phyloP scores from a whole-genome alignment of 1,140 invertebrate species.

The Trinorchestia longiramus region DNA sequence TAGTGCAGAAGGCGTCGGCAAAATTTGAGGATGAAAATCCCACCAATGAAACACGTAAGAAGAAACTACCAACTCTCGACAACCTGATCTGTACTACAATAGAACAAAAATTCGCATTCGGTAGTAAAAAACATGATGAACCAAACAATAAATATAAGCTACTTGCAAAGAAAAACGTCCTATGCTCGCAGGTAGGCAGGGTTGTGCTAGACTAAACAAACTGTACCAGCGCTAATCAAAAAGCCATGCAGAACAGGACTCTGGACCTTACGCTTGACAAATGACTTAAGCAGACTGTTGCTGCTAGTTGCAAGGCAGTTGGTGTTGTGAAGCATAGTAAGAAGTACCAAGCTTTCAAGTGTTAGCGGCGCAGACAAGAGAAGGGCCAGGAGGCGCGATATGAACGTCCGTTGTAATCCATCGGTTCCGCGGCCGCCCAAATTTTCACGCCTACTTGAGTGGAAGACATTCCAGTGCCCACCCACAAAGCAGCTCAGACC shows the following conservation, averaged over 20 bases:
- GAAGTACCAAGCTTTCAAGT: neutral
- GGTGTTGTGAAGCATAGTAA: neutral
- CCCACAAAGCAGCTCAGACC: slow-evolving; percentile 35
- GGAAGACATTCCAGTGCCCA: slow-evolving; percentile 3
- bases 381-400: neutral
- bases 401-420: slow-evolving; percentile 24
- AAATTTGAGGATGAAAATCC: no score
- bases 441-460: slow-evolving; percentile 45
- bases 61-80: neutral
- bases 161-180: neutral
- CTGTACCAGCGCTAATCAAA: neutral
- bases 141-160: neutral
- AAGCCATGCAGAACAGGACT: slow-evolving; percentile 6
- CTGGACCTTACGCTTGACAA: slow-evolving; percentile 6
- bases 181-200: neutral
- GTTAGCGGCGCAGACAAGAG: neutral
- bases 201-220: slow-evolving; percentile 1
- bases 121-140: neutral
- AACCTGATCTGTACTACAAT: neutral
- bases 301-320: neutral
- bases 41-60: neutral
- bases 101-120: neutral
- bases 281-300: neutral
- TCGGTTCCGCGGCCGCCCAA: slow-evolving; percentile 26
- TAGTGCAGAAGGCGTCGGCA: no score